A percentile compares a stretch with the other conserved stretches of the same genome.
Evolutionary conservation across 2,888 invertebrate genomes (phyloP).

Genomic region (Amorpha juglandis): DNA sequence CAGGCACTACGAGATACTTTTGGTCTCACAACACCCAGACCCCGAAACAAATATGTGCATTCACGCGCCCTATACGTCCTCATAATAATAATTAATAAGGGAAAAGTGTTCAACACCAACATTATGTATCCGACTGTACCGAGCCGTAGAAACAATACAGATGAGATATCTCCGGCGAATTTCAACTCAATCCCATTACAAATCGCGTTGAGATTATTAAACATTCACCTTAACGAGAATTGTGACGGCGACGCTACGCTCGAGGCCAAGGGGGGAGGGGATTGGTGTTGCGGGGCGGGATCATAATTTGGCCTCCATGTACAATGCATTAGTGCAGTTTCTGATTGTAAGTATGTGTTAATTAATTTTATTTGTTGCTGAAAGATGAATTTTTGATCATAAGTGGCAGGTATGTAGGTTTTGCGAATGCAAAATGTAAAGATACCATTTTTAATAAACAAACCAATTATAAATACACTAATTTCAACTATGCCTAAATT

Average conservation of each 20-base stretch:
- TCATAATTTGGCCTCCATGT: conserved; percentile 38
- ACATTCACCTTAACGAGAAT: conserved; percentile 74
- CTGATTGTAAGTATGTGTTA: background rate
- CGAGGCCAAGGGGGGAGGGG: conserved; percentile 30
- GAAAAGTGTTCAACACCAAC: conserved; percentile 28
- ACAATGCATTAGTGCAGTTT: conserved; percentile 32
- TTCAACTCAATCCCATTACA: conserved; percentile 70
- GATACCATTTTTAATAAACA: too few relatives aligned
- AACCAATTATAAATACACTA: too few relatives aligned
- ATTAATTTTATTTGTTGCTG: background rate
- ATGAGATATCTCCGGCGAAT: conserved; percentile 51
- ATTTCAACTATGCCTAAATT: too few relatives aligned
- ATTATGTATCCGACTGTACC: conserved; percentile 49
- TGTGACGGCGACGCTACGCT: conserved; percentile 39
- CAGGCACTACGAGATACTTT: too few relatives aligned
- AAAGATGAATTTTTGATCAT: background rate
- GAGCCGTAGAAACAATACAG: conserved; percentile 54
- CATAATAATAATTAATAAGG: too few relatives aligned
- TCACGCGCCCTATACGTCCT: too few relatives aligned
- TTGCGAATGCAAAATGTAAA: too few relatives aligned
- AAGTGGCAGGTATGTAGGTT: background rate
- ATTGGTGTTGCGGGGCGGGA: conserved; percentile 18
- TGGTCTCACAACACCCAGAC: too few relatives aligned
- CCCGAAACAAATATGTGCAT: too few relatives aligned
- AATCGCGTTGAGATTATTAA: conserved; percentile 76